Base-by-base conservation (phyloP, 2,888 invertebrate species). In the Axea sp. region DNA sequence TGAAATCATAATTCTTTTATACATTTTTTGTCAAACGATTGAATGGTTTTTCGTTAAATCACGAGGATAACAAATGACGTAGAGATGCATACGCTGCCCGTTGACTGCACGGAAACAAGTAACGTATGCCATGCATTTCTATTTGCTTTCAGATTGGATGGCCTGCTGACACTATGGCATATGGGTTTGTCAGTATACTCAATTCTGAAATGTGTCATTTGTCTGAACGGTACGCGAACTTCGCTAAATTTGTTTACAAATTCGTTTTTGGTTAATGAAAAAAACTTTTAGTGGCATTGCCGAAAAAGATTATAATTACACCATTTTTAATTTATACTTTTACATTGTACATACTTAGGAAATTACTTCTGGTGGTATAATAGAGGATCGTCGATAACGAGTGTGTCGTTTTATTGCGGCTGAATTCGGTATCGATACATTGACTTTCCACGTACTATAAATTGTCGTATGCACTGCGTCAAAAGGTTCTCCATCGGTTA, bases 401-500 rank as follows among this genome's bases (percentile, higher is more conserved):
- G 59, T 72, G 53, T 47, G 51, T 64, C 35, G 62, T 31, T 57
- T 64, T 31, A 60, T 43, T 22, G 43, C 17, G 51, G 49, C 80
- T 82, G 80, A 85, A 81, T 82, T 82, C 83, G 84, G 83, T 86
- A 86, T 85, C 82, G 4, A 4, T 4, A 82, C 81, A 83, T 85
- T 84, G 78, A 79, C 79, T 79, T 77, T 75, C 15, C 53, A 11
- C 31, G 24, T 30, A 57, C 53, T 45, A 51, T 59, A 33, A 37
- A 65, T 57, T 76, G 65, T 69, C 31, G 39, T 41, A 22, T 11
- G 59, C 80, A 86, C 86, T 86, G 86, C 85, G 80, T 80, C 78
- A 73, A 86, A 86, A 86, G 84, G 86, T 87, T 85, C 84, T 81
- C 81, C 75, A 77, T 80, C 68, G 80, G 92, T 93, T 93, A 92